phyloP scores from a whole-genome alignment of 2,888 invertebrate species.

The Drosophila rellima region DNA sequence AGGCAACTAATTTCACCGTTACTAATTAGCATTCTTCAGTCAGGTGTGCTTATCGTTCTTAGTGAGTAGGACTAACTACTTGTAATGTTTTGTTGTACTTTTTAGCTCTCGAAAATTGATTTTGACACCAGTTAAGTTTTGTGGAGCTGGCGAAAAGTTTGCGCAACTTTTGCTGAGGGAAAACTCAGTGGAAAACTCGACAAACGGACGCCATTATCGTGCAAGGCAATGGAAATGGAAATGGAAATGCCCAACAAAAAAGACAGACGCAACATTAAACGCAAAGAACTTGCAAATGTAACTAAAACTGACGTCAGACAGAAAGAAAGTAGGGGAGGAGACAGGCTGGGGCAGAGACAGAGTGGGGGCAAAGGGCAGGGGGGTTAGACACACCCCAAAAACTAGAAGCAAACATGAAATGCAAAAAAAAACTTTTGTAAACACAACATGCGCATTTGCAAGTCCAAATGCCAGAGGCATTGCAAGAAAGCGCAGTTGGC shows the following conservation, averaged over 20 bases:
- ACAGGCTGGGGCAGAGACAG: background rate
- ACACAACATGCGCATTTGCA: constrained; percentile 74
- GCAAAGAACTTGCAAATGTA: constrained; percentile 58
- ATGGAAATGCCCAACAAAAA: constrained; percentile 40
- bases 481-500: constrained; percentile 16
- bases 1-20: constrained; percentile 42
- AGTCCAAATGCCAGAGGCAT: constrained; percentile 54
- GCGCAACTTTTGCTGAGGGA: constrained; percentile 5
- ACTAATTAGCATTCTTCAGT: constrained; percentile 61
- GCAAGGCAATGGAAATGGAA: constrained; percentile 20
- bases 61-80: constrained; percentile 12
- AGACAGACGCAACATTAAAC: constrained; percentile 53
- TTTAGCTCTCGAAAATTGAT: constrained; percentile 62
- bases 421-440: constrained; percentile 56
- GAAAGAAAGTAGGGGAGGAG: background rate
- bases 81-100: constrained; percentile 19
- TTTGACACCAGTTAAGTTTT: constrained; percentile 69
- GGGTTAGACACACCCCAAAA: constrained; percentile 17
- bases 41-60: constrained; percentile 36
- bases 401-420: constrained; percentile 31
- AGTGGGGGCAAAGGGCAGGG: no score
- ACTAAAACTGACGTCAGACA: constrained; percentile 12
- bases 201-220: constrained; percentile 4
- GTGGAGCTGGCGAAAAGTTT: constrained; percentile 51
- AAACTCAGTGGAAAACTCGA: constrained; percentile 8